Evolutionary conservation across 2,888 invertebrate genomes (phyloP).

Genomic region (Xylophagus ater): DNA sequence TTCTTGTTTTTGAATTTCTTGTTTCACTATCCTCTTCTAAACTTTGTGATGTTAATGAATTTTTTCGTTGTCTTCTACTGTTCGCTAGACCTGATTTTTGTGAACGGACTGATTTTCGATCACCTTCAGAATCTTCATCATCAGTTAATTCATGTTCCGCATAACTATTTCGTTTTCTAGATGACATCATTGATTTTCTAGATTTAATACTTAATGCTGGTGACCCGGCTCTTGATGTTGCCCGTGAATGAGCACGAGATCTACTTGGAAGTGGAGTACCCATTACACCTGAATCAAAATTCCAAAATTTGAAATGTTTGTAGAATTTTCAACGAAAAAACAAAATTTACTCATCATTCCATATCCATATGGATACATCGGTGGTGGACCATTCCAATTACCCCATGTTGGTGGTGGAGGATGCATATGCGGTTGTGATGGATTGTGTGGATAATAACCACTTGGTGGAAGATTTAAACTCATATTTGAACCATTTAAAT

Average conservation of each 20-base stretch:
- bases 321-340: background rate
- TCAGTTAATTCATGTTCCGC: constrained; percentile 42
- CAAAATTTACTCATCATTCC: constrained; percentile 28
- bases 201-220: constrained; percentile 59
- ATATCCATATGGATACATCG: constrained; percentile 32
- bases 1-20: constrained; percentile 22
- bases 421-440: constrained; percentile 29
- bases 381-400: constrained; percentile 22
- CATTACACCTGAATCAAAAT: constrained; percentile 20
- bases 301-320: background rate
- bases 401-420: constrained; percentile 29
- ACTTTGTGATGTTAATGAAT: constrained; percentile 33
- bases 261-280: constrained; percentile 31
- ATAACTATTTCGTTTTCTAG: constrained; percentile 41
- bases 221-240: constrained; percentile 53
- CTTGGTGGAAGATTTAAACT: constrained; percentile 43
- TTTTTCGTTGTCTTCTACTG: constrained; percentile 25
- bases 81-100: constrained; percentile 31
- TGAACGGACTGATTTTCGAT: constrained; percentile 35
- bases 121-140: constrained; percentile 54
- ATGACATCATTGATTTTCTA: constrained; percentile 53
- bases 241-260: constrained; percentile 46
- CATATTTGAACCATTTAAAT: constrained; percentile 44
- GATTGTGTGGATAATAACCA: constrained; percentile 28
- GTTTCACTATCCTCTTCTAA: constrained; percentile 26